Evolutionary conservation across 2,113 vertebrate genomes (phyloP).

Genomic region (Spermophilus dauricus): DNA sequence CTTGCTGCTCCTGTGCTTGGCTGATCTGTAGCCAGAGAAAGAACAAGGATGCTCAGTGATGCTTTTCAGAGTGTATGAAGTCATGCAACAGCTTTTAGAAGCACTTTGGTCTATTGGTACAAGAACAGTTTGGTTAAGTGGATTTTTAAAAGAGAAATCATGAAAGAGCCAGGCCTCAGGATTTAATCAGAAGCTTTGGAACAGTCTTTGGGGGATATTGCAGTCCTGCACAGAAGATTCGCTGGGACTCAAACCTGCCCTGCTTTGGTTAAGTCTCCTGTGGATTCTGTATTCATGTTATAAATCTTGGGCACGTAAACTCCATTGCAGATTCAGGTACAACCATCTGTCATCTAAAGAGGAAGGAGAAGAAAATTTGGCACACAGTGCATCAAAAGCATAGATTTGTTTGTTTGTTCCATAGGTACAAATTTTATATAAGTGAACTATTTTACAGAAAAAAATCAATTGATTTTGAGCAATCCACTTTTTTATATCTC

Average conservation of each 20-base stretch:
- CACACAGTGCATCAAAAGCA: constrained; percentile 91
- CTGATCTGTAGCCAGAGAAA: constrained; percentile 15
- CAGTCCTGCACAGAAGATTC: constrained; percentile 94
- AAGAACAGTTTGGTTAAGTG: neutral
- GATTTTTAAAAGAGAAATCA: constrained; percentile 13
- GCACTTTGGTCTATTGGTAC: neutral
- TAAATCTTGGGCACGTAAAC: constrained; percentile 95
- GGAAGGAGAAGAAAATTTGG: neutral
- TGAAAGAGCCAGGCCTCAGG: neutral
- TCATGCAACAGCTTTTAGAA: neutral
- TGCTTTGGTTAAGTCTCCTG: constrained; percentile 92
- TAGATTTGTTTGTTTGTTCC: constrained; percentile 69
- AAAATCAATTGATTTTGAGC: neutral
- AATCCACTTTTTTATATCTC: neutral
- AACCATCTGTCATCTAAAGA: constrained; percentile 73
- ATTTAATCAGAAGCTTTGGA: constrained; percentile 88
- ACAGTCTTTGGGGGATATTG: constrained; percentile 93
- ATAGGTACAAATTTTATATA: constrained; percentile 69
- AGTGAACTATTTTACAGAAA: constrained; percentile 54
- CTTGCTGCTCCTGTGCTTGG: neutral
- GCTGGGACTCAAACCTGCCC: constrained; percentile 93
- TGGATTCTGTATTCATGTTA: constrained; percentile 96
- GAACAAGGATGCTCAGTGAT: neutral
- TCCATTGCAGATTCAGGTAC: constrained; percentile 89
- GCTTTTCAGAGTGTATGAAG: neutral